Evolutionary conservation across 2,113 vertebrate genomes (phyloP), one percentile per base, ranked within the genome.

Genomic region (Strigops habroptila): DNA sequence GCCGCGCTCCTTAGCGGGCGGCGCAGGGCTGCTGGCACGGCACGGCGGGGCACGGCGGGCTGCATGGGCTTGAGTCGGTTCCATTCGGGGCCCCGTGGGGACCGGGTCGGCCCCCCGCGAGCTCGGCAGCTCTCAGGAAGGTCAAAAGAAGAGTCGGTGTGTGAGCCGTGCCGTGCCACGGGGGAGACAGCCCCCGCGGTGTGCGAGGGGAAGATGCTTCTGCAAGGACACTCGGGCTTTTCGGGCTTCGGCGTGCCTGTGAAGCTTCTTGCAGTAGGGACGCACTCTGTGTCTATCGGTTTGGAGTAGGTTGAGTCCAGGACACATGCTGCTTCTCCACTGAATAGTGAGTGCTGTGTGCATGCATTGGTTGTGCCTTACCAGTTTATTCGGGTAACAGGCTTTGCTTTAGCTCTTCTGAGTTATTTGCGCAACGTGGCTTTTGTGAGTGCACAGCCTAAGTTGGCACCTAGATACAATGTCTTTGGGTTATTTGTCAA

Each of bases 321-420:
- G 30, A 14, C 31, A 9, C 6, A 0, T 13, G 1, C 8, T 14
- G 0, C 21, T 43, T 25, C 43, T 13, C 31, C 2, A 0, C 31
- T 44, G 39, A 59, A 8, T 2, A 27, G 24, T 3, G 0, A 27
- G 24, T 3, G 0, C 14, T 4, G 0, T n/a, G 43, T 48, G 39
- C 24, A 55, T 2, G 1, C 18, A 3, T 8, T 6, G 17, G 12
- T 37, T 44, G 59, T n/a, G 31, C 37, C 28, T 43, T n/a, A 14
- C 27, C 1, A 1, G 0, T 33, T 52, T 16, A 5, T 23, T 55
- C 28, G 19, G 46, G 12, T 30, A 59, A 9, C 17, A 18, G 28
- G 17, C 23, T 18, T 33, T n/a, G 31, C 49, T 57, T 25, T n/a
- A 44, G 18, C 13, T 43, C 15, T 68, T 55, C 4, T 3, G n/a